These are phyloP conservation scores for Strix aluco DNA, from an alignment of 2,113 vertebrate species.

Conservation along the genomic window DNA sequence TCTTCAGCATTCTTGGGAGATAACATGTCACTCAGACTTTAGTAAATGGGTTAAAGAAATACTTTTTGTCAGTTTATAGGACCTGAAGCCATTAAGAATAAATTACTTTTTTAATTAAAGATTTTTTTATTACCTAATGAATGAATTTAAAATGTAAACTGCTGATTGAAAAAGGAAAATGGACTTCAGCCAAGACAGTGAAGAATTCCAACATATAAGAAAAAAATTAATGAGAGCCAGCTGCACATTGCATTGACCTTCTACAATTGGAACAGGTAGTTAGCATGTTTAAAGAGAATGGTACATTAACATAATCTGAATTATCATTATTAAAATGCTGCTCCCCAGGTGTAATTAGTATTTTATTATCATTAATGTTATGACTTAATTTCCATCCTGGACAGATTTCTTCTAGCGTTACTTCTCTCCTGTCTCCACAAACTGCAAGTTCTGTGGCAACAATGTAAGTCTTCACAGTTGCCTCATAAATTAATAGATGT, in stretches of 20 bases:
- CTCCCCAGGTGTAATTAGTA: slow-evolving; percentile 43
- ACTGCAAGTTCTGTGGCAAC: neutral
- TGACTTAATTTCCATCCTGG: slow-evolving; percentile 10
- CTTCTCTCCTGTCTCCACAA: neutral
- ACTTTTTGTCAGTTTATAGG: neutral
- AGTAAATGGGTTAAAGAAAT: slow-evolving; percentile 1
- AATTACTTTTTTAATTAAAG: slow-evolving; percentile 69
- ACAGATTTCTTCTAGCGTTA: neutral
- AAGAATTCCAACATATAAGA: neutral
- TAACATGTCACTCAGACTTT: neutral
- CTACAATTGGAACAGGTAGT: slow-evolving; percentile 22
- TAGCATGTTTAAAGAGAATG: slow-evolving; percentile 45
- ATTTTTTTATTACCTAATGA: slow-evolving; percentile 50
- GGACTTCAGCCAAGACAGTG: slow-evolving; percentile 17
- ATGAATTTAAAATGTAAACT: slow-evolving; percentile 59
- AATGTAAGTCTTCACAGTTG: neutral
- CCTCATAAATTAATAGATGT: neutral
- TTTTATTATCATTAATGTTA: slow-evolving; percentile 48
- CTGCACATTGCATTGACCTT: neutral
- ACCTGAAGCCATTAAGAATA: slow-evolving; percentile 15
- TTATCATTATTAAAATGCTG: slow-evolving; percentile 61
- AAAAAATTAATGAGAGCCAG: slow-evolving; percentile 29
- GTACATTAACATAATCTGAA: slow-evolving; percentile 60
- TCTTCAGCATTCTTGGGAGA: neutral
- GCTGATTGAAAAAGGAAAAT: slow-evolving; percentile 54